These are phyloP conservation scores for Bhutanitis thaidina DNA, from an alignment of 2,888 invertebrate species.

Conservation along the genomic window DNA sequence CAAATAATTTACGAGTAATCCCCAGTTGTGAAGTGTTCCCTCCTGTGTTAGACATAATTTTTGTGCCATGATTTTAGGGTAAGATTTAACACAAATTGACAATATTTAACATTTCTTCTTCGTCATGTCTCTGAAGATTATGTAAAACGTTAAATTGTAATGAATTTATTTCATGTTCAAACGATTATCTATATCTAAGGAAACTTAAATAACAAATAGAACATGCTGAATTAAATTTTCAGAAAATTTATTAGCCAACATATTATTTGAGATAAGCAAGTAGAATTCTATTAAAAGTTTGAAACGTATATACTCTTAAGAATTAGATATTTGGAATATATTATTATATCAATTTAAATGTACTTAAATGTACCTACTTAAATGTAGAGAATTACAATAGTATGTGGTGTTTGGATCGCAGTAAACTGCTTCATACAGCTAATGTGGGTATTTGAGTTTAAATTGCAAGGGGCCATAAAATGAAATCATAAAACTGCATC, in stretches of 20 bases:
- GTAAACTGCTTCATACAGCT: constrained; percentile 48
- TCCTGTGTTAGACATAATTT: constrained; percentile 75
- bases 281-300: constrained; percentile 58
- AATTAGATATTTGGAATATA: constrained; percentile 46
- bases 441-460: constrained; percentile 46
- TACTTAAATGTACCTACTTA: constrained; percentile 69
- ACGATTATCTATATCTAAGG: not conserved
- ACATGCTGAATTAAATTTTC: constrained; percentile 61
- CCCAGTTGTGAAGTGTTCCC: constrained; percentile 76
- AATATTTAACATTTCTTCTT: constrained; percentile 56
- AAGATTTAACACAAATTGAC: constrained; percentile 67
- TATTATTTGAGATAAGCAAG: constrained; percentile 57
- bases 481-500: constrained; percentile 33
- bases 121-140: constrained; percentile 16
- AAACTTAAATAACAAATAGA: constrained; percentile 27
- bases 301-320: constrained; percentile 46
- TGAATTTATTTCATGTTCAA: not conserved
- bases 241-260: constrained; percentile 70
- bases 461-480: constrained; percentile 68
- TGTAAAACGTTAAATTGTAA: constrained; percentile 6
- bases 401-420: constrained; percentile 34
- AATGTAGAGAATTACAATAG: constrained; percentile 39
- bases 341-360: constrained; percentile 46
- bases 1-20: constrained; percentile 44
- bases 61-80: constrained; percentile 73